phyloP scores from a whole-genome alignment of 2,113 vertebrate genomes.

The Colius striatus region DNA sequence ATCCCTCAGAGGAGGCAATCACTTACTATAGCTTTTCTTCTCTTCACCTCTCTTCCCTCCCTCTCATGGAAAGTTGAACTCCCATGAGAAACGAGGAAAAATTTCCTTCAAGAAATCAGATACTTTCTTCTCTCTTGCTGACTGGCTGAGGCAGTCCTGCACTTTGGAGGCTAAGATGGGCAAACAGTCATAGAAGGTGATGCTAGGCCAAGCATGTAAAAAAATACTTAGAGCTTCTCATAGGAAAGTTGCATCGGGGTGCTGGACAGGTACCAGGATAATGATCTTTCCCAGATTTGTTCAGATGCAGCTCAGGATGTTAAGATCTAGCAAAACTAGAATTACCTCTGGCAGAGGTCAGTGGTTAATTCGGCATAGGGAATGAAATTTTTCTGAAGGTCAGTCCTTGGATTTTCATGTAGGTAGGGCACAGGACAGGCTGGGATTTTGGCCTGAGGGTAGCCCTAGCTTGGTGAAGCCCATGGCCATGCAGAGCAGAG shows the following conservation, averaged over 20 bases:
- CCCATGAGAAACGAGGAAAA: background rate
- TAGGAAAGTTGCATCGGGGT: rapidly evolving
- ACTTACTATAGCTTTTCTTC: background rate
- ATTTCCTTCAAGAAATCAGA: background rate
- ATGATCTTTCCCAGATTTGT: background rate
- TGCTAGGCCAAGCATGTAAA: background rate
- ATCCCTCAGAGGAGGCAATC: background rate
- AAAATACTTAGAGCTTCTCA: background rate
- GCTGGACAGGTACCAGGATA: background rate
- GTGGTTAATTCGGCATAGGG: rapidly evolving
- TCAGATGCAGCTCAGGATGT: background rate
- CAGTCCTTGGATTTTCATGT: rapidly evolving
- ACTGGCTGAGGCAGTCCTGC: rapidly evolving
- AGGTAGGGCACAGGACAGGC: background rate
- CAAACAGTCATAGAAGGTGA: background rate
- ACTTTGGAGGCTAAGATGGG: background rate
- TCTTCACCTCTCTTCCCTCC: background rate
- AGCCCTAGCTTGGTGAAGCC: rapidly evolving
- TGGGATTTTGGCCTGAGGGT: background rate
- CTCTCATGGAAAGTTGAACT: rapidly evolving
- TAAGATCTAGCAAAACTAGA: background rate
- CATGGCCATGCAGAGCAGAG: background rate
- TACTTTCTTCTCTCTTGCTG: too few relatives aligned
- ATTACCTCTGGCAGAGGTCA: background rate
- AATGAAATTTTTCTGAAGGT: background rate